Percentiles rank a stretch among this genome's conserved stretches.
phyloP scores from a whole-genome alignment of 2,888 invertebrate genomes.

The Uropetala carovei region DNA sequence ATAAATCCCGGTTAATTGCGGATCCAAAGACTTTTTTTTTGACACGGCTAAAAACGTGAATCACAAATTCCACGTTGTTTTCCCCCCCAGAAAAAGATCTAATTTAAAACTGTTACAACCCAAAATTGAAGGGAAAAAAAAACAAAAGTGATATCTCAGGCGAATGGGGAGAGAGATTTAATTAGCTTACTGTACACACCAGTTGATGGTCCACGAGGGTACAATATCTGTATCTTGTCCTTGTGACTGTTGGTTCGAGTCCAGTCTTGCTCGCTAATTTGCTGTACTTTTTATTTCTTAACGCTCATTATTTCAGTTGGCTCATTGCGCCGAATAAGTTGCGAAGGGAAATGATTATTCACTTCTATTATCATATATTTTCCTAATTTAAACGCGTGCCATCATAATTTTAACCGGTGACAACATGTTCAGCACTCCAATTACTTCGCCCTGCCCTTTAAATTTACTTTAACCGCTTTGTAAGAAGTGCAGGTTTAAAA shows the following conservation, averaged over 20 bases:
- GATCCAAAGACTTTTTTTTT: neutral
- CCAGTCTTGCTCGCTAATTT: neutral
- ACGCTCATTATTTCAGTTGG: neutral
- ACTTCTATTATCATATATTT: too few species aligned
- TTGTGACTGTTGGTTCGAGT: conserved; percentile 4
- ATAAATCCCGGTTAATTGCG: neutral
- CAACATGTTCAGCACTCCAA: too few species aligned
- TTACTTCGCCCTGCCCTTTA: too few species aligned
- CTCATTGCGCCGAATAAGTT: neutral
- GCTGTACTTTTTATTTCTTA: neutral
- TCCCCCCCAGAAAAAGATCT: neutral
- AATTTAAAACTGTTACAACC: neutral
- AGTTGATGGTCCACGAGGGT: neutral
- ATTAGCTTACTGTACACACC: neutral
- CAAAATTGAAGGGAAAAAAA: neutral
- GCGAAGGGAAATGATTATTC: too few species aligned
- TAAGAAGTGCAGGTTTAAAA: too few species aligned
- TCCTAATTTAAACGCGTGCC: too few species aligned
- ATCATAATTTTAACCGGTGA: too few species aligned
- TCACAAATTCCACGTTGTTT: neutral
- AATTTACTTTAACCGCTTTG: too few species aligned
- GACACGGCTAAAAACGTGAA: neutral
- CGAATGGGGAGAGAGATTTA: neutral
- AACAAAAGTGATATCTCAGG: neutral
- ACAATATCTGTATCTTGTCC: neutral